phyloP scores from a whole-genome alignment of 2,797 vertebrate genomes.

The Leptodactylus fallax region DNA sequence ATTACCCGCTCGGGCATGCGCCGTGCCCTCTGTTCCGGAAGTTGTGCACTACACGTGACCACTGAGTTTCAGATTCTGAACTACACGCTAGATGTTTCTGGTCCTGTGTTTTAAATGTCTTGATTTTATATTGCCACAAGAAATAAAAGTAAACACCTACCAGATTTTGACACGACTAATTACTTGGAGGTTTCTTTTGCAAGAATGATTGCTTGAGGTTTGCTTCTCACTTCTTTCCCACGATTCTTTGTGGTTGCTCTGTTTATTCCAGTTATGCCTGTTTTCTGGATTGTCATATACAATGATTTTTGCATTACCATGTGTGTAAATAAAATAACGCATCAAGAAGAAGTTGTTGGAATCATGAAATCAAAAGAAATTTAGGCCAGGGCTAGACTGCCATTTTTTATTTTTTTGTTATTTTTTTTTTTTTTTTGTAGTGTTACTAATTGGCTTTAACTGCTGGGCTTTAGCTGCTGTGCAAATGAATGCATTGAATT shows the following conservation, averaged over 20 bases:
- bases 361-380: no score
- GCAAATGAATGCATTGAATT: no score
- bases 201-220: not conserved
- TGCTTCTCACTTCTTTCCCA: not conserved
- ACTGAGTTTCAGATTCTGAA: not conserved
- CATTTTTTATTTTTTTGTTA: no score
- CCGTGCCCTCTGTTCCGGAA: no score
- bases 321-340: no score
- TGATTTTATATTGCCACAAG: not conserved
- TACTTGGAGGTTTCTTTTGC: not conserved
- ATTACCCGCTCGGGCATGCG: no score
- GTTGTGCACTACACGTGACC: no score
- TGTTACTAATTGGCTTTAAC: no score
- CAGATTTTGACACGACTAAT: not conserved
- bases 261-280: not conserved
- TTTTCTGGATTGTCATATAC: not conserved
- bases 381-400: no score
- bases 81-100: not conserved
- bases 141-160: not conserved
- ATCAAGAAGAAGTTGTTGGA: no score
- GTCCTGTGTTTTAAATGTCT: not conserved
- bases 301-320: not conserved
- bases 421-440: no score
- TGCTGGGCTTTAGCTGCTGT: no score
- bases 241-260: not conserved